Conservation (phyloP, 92 coral and sea anemone species). For the Palythoa caribaeorum region DNA sequence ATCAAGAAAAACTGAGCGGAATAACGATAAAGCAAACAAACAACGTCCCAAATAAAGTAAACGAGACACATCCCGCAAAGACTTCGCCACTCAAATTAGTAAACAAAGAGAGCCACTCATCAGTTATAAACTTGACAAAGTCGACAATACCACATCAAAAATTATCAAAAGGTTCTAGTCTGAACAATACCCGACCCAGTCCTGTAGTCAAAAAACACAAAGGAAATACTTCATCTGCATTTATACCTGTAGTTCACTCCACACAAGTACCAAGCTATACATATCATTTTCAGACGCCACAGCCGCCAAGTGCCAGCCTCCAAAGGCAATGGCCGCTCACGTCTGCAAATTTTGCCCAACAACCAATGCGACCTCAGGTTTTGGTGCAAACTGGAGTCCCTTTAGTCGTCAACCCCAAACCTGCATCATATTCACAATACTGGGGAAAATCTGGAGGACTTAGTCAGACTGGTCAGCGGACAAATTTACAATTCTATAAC, state of each 20-base stretch:
- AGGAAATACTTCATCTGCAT: not conserved
- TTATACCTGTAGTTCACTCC: not conserved
- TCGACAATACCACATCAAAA: constrained; percentile 13
- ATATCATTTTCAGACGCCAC: not conserved
- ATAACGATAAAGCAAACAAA: constrained; percentile 48
- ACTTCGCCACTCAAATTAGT: not conserved
- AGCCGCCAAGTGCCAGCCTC: not conserved
- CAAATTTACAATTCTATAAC: no score
- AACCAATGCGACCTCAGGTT: no score
- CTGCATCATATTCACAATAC: no score
- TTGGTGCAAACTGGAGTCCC: no score
- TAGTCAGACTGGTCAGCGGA: no score
- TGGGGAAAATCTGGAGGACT: no score
- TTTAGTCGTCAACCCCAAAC: no score
- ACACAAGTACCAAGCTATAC: not conserved
- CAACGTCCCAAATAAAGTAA: constrained; percentile 6
- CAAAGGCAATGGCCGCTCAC: constrained; percentile 5
- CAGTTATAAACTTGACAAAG: constrained; percentile 6
- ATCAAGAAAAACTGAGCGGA: constrained; percentile 18
- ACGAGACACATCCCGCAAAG: not conserved
- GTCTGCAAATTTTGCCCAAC: constrained; percentile 4
- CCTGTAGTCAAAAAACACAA: not conserved
- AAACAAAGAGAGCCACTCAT: not conserved
- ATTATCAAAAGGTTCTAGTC: not conserved
- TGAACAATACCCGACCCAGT: no score